Base-by-base conservation (phyloP, 2,797 vertebrate species). In the Gymnocypris eckloni region DNA sequence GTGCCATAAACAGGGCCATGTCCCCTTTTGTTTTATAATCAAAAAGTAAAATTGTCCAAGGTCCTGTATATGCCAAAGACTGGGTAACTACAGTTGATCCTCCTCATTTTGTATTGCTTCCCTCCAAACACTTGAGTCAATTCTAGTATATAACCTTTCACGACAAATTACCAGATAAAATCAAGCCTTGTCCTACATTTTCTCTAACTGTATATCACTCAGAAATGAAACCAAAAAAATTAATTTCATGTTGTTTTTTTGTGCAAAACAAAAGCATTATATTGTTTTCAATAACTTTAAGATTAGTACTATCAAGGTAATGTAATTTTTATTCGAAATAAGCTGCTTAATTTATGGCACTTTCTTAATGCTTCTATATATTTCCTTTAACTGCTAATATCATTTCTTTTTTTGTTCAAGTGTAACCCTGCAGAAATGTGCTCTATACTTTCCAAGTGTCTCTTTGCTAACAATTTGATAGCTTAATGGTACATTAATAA, bases 401-500 rank as follows among this genome's bases (percentile, higher is more conserved):
- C 0, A 12, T 39, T 41, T 61, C 6, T 61, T 61, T 41, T 48
- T 79, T 66, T 48, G 1, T 59, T 39, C 37, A 61, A 61, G 54
- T 13, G 59, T 67, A 50, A 48, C 41, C 2, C 10, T 8, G 25
- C 66, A 61, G 41, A 33, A 80, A 80, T 12, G 41, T 48, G 77
- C 39, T 79, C 56, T 81, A 81, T 69, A 67, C 61, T 79, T 48
- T 33, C 66, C 15, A 67, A 13, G 41, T 48, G 78, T 64, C n/a
- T 79, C 41, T 81, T 52, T 13, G 1, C 25, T 80, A 66, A 80
- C 56, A 33, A 80, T 48, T 50, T 80, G 56, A 66, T 20, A 80
- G 61, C n/a, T 80, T 80, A 80, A 80, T 64, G 41, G 78, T 80
- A 20, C 41, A 33, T 41, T 64, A 80, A 80, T 82, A 90, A 89